Evolutionary conservation across 1,140 invertebrate species (phyloP).

Genomic region (Helicoverpa zea): DNA sequence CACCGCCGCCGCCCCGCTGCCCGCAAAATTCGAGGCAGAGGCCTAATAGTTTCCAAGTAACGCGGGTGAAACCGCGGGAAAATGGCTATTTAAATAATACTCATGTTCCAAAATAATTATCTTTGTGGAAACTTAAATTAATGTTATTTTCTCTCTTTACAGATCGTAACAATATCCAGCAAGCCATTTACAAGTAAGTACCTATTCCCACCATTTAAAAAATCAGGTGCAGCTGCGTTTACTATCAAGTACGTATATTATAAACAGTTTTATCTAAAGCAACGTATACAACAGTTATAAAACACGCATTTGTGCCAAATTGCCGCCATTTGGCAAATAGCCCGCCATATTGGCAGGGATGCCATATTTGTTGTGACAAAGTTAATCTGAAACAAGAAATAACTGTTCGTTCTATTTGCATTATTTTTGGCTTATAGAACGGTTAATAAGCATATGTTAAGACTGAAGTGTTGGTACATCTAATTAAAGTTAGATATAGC

Average conservation of each 20-base stretch:
- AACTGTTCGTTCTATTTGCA: neutral
- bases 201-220: neutral
- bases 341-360: neutral
- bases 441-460: neutral
- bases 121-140: no score
- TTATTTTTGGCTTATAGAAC: neutral
- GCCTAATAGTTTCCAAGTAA: no score
- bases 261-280: neutral
- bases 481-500: no score
- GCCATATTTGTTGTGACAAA: neutral
- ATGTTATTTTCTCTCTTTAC: neutral
- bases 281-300: constrained; percentile 5
- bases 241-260: no score
- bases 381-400: constrained; percentile 9
- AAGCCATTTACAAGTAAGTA: neutral
- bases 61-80: no score
- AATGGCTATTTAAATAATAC: no score
- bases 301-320: constrained; percentile 41
- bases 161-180: neutral
- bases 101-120: no score
- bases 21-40: no score
- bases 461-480: neutral
- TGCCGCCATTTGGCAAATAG: constrained; percentile 29
- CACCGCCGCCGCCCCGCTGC: no score
- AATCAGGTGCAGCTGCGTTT: neutral